Evolutionary conservation across 2,113 vertebrate genomes (phyloP).

Genomic region (Campylorhamphus procurvoides): DNA sequence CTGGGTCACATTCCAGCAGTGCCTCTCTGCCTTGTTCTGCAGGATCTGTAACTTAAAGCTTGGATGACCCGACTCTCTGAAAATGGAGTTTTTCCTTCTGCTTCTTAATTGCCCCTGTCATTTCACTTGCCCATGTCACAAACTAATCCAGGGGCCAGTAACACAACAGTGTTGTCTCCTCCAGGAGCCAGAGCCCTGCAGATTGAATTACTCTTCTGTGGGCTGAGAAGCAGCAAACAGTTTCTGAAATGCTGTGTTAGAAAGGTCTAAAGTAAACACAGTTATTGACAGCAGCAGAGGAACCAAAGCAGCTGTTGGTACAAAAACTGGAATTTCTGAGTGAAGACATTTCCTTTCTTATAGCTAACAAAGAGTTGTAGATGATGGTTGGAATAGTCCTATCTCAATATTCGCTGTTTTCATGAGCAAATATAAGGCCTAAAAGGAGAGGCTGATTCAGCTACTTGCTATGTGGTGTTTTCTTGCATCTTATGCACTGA

Average conservation of each 20-base stretch:
- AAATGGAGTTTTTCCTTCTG: not conserved
- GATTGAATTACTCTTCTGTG: not conserved
- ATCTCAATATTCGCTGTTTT: not conserved
- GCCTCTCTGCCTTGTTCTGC: not conserved
- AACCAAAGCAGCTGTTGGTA: not conserved
- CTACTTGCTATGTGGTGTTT: not conserved
- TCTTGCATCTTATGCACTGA: not conserved
- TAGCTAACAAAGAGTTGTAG: not conserved
- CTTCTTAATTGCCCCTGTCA: not conserved
- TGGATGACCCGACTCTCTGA: not conserved
- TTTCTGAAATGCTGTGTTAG: not conserved
- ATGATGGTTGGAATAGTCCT: not conserved
- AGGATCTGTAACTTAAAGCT: not conserved
- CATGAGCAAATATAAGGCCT: not conserved
- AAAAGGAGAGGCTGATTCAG: not conserved
- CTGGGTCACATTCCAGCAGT: accelerated
- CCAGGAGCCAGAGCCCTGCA: not conserved
- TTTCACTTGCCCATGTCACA: not conserved
- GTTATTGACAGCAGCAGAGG: not conserved
- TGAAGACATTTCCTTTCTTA: not conserved
- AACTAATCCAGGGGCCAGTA: not conserved
- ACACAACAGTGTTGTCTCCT: not conserved
- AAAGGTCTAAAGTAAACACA: not conserved
- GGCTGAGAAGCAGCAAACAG: not conserved
- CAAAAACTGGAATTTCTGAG: not conserved